Conservation (phyloP, 2,888 invertebrate species). For the Trisateles emortualis region DNA sequence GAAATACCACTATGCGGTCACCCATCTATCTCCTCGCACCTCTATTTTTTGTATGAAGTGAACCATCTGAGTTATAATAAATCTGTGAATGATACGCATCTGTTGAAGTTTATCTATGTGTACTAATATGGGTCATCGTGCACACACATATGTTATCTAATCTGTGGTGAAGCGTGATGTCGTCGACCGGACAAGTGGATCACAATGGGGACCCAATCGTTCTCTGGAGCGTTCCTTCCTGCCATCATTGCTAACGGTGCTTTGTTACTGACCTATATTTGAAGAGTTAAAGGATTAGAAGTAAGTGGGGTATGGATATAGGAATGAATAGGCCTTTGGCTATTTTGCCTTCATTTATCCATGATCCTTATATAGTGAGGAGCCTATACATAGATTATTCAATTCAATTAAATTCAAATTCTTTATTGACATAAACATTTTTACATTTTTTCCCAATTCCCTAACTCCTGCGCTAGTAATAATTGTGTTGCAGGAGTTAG, state of each 20-base stretch:
- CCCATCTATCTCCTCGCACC: too few relatives aligned
- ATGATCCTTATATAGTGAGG: too few relatives aligned
- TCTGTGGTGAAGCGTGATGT: too few relatives aligned
- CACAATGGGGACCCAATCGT: constrained; percentile 30
- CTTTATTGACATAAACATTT: too few relatives aligned
- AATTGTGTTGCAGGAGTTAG: too few relatives aligned
- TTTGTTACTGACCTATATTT: constrained; percentile 8
- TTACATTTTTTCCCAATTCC: too few relatives aligned
- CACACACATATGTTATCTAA: constrained; percentile 38
- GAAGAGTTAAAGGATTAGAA: background rate
- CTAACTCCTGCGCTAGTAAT: too few relatives aligned
- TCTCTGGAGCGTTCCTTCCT: constrained; percentile 23
- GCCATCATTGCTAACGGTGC: constrained; percentile 10
- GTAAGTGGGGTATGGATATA: background rate
- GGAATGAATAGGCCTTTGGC: background rate
- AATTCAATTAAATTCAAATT: too few relatives aligned
- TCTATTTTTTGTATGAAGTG: too few relatives aligned
- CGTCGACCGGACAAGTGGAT: constrained; percentile 39
- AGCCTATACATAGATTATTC: too few relatives aligned
- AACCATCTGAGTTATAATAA: background rate
- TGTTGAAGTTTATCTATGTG: constrained; percentile 10
- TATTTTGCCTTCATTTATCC: too few relatives aligned
- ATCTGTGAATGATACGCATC: background rate
- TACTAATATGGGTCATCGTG: constrained; percentile 28
- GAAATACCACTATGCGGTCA: too few relatives aligned